Percentiles rank a stretch among this genome's conserved stretches.
Conservation (phyloP, 2,797 vertebrate species). For the Parambassis ranga region DNA sequence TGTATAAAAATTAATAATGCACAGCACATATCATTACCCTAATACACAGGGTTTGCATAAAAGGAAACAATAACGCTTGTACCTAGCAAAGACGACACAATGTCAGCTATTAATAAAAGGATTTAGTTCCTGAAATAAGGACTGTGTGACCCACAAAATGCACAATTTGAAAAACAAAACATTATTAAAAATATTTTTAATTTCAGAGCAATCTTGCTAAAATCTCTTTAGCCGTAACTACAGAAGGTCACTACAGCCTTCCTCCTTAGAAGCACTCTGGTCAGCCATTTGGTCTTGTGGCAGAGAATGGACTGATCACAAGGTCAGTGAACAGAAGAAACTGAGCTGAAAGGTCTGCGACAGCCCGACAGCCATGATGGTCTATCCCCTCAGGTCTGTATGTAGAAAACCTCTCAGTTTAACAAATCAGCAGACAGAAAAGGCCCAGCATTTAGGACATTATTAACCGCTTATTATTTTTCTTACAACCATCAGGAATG, state of each 20-base stretch:
- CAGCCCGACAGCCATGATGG: background rate
- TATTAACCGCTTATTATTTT: constrained; percentile 17
- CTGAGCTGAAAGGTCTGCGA: constrained; percentile 29
- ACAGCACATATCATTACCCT: constrained; percentile 68
- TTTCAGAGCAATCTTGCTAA: constrained; percentile 37
- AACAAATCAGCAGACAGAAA: constrained; percentile 13
- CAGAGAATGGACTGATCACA: constrained; percentile 47
- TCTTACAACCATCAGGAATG: constrained; percentile 12
- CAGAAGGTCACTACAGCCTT: constrained; percentile 5
- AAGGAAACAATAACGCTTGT: constrained; percentile 53
- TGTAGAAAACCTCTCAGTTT: constrained; percentile 8
- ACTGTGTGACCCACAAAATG: background rate
- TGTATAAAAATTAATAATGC: constrained; percentile 72
- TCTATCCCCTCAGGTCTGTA: constrained; percentile 29
- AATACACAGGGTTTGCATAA: constrained; percentile 66
- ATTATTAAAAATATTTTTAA: constrained; percentile 34
- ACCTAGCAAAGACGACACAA: constrained; percentile 38
- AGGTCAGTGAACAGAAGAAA: constrained; percentile 60
- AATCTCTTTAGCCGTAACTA: constrained; percentile 42
- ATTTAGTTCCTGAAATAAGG: background rate
- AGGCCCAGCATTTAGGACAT: constrained; percentile 4
- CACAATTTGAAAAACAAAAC: background rate
- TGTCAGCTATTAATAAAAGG: background rate
- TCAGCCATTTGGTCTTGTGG: constrained; percentile 48
- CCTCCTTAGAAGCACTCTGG: constrained; percentile 25